These are phyloP conservation scores for Cepphus grylle DNA, from an alignment of 2,113 vertebrate species.

Conservation along the genomic window DNA sequence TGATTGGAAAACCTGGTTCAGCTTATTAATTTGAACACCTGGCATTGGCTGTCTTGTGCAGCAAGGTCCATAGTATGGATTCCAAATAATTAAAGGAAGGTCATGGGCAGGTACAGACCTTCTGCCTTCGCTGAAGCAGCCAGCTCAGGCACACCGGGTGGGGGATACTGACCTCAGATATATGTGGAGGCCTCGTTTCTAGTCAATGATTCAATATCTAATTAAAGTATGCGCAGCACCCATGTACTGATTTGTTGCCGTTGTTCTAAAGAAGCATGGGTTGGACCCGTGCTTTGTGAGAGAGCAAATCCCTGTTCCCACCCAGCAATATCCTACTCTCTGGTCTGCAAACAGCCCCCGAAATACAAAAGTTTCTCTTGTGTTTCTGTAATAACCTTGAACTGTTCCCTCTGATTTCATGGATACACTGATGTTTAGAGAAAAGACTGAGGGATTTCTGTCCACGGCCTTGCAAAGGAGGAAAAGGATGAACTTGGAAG, in stretches of 20 bases:
- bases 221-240: slow-evolving; percentile 10
- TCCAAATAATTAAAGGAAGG: slow-evolving; percentile 62
- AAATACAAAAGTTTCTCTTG: background rate
- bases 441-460: background rate
- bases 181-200: background rate
- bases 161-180: slow-evolving; percentile 15
- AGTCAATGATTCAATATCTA: background rate
- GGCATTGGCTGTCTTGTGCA: slow-evolving; percentile 27
- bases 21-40: slow-evolving; percentile 64
- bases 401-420: background rate
- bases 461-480: background rate
- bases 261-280: background rate
- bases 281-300: background rate
- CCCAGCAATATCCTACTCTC: background rate
- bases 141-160: background rate
- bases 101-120: slow-evolving; percentile 30
- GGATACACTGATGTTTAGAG: background rate
- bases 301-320: background rate
- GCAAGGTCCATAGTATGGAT: slow-evolving; percentile 39
- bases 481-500: background rate
- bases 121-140: background rate
- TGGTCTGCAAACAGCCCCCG: background rate
- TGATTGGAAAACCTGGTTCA: slow-evolving; percentile 45
- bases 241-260: background rate
- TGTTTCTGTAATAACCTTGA: background rate